Evolutionary conservation across 37 sponge, comb jelly and placozoan species (phyloP).

Genomic region (Spongia lamella): DNA sequence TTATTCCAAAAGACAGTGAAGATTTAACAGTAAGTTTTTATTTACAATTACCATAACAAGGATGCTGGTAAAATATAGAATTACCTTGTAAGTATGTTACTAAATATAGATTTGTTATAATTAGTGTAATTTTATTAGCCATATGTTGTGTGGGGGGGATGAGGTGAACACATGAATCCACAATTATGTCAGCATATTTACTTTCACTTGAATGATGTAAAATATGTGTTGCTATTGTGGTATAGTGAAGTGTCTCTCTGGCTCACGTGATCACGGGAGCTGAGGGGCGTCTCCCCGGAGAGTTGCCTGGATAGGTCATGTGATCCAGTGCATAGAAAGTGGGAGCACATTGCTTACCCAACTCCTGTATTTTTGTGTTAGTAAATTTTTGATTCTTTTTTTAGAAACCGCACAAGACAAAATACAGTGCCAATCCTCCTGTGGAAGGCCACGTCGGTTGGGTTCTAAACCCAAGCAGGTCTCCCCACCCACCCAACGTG

Average conservation of each 20-base stretch:
- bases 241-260: slow-evolving; percentile 21
- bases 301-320: slow-evolving; percentile 12
- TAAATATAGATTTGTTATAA: too few species aligned
- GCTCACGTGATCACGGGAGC: slow-evolving; percentile 8
- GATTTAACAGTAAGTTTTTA: background rate
- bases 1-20: background rate
- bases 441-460: slow-evolving; percentile 95
- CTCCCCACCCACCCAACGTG: background rate
- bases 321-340: slow-evolving; percentile 11
- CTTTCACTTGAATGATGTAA: slow-evolving; percentile 10
- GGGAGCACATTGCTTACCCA: background rate
- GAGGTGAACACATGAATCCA: slow-evolving; percentile 3
- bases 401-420: slow-evolving; percentile 88
- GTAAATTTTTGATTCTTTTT: too few species aligned
- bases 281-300: slow-evolving; percentile 7
- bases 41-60: too few species aligned
- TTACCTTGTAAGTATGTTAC: too few species aligned
- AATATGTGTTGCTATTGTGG: slow-evolving; percentile 78
- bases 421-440: slow-evolving; percentile 93
- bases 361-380: too few species aligned
- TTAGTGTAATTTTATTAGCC: too few species aligned
- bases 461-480: slow-evolving; percentile 68
- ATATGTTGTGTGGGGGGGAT: too few species aligned
- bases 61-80: too few species aligned
- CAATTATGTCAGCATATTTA: slow-evolving; percentile 66